Evolutionary conservation across 2,797 vertebrate genomes (phyloP), one percentile per base, ranked within the genome.

Genomic region (Parauchenoglanis ngamensis): DNA sequence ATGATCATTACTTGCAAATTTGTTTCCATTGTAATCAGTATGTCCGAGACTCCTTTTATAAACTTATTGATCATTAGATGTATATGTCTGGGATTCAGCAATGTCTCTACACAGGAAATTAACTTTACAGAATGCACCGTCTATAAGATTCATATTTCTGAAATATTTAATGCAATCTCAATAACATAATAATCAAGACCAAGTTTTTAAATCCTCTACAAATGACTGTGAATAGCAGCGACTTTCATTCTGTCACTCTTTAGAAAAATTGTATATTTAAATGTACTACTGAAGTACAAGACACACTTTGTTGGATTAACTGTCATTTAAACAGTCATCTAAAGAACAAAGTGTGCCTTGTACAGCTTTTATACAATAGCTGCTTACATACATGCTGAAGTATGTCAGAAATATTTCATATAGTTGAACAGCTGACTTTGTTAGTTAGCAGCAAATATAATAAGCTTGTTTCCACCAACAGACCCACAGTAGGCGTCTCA

Each of bases 321-420:
- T 59, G 59, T 59, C 81, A 49, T 87, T 28, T 68, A 23, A 67
- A 68, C 10, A 28, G 23, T 65, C 40, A 28, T 81, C 80, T 76
- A 31, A 56, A 77, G 23, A 84, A 87, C 86, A 87, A 87, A 25
- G 63, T 70, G 54, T 78, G 61, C 25, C 15, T 84, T 87, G 82
- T 87, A 44, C 15, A 59, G 23, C 25, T 56, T 59, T 61, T 59
- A 72, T 25, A 84, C 75, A 87, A 57, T 49, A n/a, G 63, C 72
- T 67, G 81, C 86, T 83, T 52, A 59, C 75, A 87, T 68, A 21
- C 52, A 19, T 17, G 5, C 35, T 52, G 46, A 84, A 79, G 67
- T 67, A 46, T 19, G 52, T 79, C 73, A 84, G 52, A 70, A 84
- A 78, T 59, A 54, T 44, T 54, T 83, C 5, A 35, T 40, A 44